Percentiles rank a stretch among this genome's conserved stretches.
Evolutionary conservation across 2,113 vertebrate species (phyloP).

Genomic region (Carlito syrichta): DNA sequence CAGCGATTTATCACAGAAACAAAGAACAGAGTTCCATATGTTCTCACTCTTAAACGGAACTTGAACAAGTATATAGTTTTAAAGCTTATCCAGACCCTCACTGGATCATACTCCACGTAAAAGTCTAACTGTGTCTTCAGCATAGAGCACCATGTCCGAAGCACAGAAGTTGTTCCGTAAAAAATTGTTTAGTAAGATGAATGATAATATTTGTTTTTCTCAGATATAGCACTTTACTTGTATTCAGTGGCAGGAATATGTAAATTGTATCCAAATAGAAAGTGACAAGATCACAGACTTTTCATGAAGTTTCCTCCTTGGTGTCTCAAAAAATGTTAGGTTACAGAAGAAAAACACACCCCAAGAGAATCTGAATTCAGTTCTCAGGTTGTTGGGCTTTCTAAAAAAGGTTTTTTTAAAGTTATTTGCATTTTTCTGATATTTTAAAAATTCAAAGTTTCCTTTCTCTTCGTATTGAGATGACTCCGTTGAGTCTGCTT

Average conservation of each 20-base stretch:
- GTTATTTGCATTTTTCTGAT: background rate
- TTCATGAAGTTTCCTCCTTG: background rate
- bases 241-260: background rate
- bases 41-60: too few species aligned
- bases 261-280: background rate
- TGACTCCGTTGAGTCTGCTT: background rate
- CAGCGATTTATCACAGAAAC: too few species aligned
- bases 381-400: background rate
- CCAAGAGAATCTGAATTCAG: background rate
- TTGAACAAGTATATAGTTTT: background rate
- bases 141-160: background rate
- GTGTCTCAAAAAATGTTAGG: background rate
- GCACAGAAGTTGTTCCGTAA: background rate
- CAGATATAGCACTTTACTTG: background rate
- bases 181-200: background rate
- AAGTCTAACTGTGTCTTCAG: background rate
- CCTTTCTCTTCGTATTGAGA: background rate
- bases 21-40: too few species aligned
- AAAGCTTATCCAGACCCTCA: background rate
- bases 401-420: too few species aligned
- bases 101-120: background rate
- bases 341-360: background rate
- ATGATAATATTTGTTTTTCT: background rate
- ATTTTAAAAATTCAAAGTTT: conserved; percentile 33
- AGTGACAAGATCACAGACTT: background rate